Base-by-base conservation (phyloP, 2,888 invertebrate species). In the Morpho achilles region DNA sequence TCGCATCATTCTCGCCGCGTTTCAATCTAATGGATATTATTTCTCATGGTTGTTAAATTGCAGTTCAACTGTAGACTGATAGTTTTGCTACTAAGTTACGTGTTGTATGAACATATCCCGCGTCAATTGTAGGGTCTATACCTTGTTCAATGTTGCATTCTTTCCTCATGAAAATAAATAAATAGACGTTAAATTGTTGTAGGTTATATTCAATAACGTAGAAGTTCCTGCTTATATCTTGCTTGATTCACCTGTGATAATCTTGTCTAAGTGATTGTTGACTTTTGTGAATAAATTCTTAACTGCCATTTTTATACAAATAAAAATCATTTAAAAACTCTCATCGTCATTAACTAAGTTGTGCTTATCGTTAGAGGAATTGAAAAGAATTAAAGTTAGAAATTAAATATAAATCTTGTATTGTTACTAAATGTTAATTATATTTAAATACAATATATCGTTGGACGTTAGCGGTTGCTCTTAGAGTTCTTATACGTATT, bases 231-330 rank as follows among this genome's bases (percentile, higher is more conserved):
- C 84, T 83, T 87, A 83, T 85, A 78, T 71, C 82, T 84, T 78
- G 87, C 87, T 88, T 87, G 69, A 80, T 80, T 77, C 76, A 82
- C 85, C 87, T 90, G 89, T 89, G 89, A 89, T 90, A 90, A 43
- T 75, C 80, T 65, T 69, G 64, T 60, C 66, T 74, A 79, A 73
- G 68, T 75, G 67, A 79, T 73, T 76, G 74, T 83, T 80, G 66
- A 77, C 67, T 69, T 79, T 74, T 72, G 76, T 75, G 66, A 66
- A 77, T 75, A 69, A 75, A 71, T 79, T 76, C 72, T 72, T 64
- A 77, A 74, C 79, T 84, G 79, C 77, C 80, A 80, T 76, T 76
- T 72, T 76, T 73, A 68, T 67, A 70, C 75, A 62, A 64, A 63
- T 70, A 70, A 73, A 45, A 67, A 73, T 74, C 69, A 72, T 71